Percentiles rank a stretch among this genome's conserved stretches.
Conservation (phyloP, 2,888 invertebrate species). For the Melipona bicolor region DNA sequence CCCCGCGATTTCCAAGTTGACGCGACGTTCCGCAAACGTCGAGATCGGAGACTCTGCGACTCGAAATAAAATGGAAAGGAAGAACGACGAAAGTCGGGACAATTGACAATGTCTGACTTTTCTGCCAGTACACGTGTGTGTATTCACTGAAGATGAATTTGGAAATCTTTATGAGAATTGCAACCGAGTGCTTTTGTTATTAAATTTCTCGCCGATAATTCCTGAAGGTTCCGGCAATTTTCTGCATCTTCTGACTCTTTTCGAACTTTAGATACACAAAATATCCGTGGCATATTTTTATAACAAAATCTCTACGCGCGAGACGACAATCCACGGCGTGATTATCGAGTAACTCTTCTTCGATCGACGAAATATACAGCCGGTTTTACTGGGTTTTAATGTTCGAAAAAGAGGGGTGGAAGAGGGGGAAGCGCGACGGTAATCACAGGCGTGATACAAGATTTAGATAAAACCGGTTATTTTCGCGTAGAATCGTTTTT, state of each 20-base stretch:
- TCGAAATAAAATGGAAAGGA: background rate
- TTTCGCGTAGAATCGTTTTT: conserved; percentile 1
- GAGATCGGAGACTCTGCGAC: background rate
- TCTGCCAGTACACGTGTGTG: too few relatives aligned
- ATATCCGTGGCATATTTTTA: background rate
- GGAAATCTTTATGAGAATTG: too few relatives aligned
- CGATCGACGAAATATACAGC: conserved; percentile 18
- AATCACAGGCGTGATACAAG: background rate
- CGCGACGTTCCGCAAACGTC: background rate
- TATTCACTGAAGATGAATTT: too few relatives aligned
- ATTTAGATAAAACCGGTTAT: background rate
- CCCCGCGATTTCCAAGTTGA: conserved; percentile 23
- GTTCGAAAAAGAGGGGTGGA: background rate
- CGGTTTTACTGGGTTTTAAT: background rate
- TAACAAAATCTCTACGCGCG: too few relatives aligned
- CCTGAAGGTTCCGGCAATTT: too few relatives aligned
- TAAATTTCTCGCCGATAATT: too few relatives aligned
- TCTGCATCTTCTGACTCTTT: too few relatives aligned
- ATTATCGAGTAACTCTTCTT: conserved; percentile 1
- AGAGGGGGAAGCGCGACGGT: background rate
- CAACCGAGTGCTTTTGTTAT: too few relatives aligned
- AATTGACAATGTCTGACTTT: background rate
- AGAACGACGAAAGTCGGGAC: background rate
- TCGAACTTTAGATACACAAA: background rate
- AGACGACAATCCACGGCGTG: background rate